phyloP scores from a whole-genome alignment of 1,140 invertebrate genomes.

The Apis laboriosa region DNA sequence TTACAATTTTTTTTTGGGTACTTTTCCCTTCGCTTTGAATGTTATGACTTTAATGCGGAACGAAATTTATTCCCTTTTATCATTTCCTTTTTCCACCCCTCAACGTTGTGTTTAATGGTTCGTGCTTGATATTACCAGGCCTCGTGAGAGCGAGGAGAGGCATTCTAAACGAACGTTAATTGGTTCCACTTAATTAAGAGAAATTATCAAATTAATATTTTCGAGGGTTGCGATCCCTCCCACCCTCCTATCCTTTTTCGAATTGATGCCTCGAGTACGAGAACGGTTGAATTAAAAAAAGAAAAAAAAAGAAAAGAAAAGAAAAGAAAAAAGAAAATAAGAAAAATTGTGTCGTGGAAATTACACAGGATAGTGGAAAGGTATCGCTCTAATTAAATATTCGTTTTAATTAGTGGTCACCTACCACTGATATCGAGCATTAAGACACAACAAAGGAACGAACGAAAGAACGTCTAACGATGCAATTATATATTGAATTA shows the following conservation, averaged over 20 bases:
- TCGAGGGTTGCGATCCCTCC: not conserved
- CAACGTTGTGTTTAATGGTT: not conserved
- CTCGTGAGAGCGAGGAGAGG: not conserved
- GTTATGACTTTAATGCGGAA: not conserved
- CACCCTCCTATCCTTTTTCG: not conserved
- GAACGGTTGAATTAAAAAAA: not conserved
- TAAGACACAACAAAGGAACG: not conserved
- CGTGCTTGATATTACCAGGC: not conserved
- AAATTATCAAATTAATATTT: conserved; percentile 28
- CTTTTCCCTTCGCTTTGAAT: too few species aligned
- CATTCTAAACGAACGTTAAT: conserved; percentile 22
- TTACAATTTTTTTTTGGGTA: not conserved
- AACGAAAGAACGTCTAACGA: too few species aligned
- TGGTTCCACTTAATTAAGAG: conserved; percentile 12
- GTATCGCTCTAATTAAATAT: conserved; percentile 5
- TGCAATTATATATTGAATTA: too few species aligned
- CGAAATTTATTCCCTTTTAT: not conserved
- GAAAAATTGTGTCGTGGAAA: not conserved
- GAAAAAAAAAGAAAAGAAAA: too few species aligned
- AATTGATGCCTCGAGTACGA: not conserved
- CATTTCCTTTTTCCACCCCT: not conserved
- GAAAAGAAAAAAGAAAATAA: too few species aligned
- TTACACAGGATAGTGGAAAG: too few species aligned
- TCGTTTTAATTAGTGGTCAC: not conserved
- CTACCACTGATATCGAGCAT: not conserved